A percentile compares a stretch with the other conserved stretches of the same genome.
phyloP scores from a whole-genome alignment of 35 echinoderm and acorn worm genomes.

The Apostichopus japonicus region DNA sequence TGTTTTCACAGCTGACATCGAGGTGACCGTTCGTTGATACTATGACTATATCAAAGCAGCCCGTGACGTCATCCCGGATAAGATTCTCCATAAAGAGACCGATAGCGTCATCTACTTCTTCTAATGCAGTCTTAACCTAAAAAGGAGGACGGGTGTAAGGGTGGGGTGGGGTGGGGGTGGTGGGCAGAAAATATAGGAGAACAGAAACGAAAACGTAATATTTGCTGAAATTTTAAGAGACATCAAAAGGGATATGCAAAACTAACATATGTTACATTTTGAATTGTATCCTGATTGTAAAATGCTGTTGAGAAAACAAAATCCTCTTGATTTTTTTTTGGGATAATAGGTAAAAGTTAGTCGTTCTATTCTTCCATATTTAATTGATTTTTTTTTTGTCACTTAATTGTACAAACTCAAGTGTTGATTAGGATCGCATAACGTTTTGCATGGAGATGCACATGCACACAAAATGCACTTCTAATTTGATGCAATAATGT shows the following conservation, averaged over 20 bases:
- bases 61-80: constrained; percentile 13
- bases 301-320: no score
- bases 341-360: neutral
- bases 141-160: no score
- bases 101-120: constrained; percentile 54
- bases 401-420: no score
- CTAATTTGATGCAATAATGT: no score
- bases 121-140: constrained; percentile 32
- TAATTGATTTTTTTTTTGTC: no score
- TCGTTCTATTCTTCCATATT: no score
- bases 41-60: constrained; percentile 61
- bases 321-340: no score
- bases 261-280: neutral
- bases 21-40: constrained; percentile 55
- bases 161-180: no score
- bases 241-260: neutral
- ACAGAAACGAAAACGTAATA: neutral
- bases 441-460: no score
- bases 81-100: constrained; percentile 69
- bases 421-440: no score
- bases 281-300: neutral
- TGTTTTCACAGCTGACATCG: constrained; percentile 48
- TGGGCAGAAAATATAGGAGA: neutral
- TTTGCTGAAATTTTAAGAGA: neutral
- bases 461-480: no score